phyloP scores from a whole-genome alignment of 2,888 invertebrate genomes.

The Portevinia maculata region DNA sequence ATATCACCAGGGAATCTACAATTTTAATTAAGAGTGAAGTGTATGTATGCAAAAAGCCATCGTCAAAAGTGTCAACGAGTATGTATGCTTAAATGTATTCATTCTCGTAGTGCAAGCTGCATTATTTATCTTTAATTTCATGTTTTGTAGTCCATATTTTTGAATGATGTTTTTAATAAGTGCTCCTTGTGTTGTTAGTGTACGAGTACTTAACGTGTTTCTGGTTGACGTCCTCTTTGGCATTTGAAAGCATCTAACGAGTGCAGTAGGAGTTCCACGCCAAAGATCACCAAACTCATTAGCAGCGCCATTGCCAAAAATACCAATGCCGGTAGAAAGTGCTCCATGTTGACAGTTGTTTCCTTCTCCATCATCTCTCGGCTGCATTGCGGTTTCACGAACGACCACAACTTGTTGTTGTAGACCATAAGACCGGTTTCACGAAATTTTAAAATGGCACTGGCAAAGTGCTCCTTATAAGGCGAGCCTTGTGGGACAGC shows the following conservation, averaged over 20 bases:
- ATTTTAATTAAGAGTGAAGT: conserved; percentile 36
- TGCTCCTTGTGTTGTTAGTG: neutral
- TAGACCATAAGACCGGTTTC: conserved; percentile 77
- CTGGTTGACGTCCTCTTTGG: neutral
- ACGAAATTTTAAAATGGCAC: conserved; percentile 76
- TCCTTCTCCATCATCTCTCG: conserved; percentile 75
- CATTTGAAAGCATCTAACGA: conserved; percentile 8
- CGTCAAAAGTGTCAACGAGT: neutral
- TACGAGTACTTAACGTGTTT: neutral
- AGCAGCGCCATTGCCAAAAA: conserved; percentile 77
- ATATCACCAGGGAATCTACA: conserved; percentile 2
- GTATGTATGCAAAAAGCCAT: conserved; percentile 2
- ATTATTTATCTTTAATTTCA: conserved; percentile 11
- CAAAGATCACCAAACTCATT: conserved; percentile 67
- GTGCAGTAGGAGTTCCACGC: conserved; percentile 39
- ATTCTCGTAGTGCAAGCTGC: neutral
- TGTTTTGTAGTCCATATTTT: neutral
- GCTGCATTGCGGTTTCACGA: conserved; percentile 78
- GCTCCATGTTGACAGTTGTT: conserved; percentile 79
- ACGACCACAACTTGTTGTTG: conserved; percentile 78
- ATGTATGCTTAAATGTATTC: neutral
- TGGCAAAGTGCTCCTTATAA: conserved; percentile 78
- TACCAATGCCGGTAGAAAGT: conserved; percentile 79
- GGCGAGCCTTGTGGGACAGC: conserved; percentile 77
- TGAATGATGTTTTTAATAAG: conserved; percentile 3